These are phyloP conservation scores for Rhynchotus rufescens DNA, from an alignment of 2,797 vertebrate species.

Conservation along the genomic window DNA sequence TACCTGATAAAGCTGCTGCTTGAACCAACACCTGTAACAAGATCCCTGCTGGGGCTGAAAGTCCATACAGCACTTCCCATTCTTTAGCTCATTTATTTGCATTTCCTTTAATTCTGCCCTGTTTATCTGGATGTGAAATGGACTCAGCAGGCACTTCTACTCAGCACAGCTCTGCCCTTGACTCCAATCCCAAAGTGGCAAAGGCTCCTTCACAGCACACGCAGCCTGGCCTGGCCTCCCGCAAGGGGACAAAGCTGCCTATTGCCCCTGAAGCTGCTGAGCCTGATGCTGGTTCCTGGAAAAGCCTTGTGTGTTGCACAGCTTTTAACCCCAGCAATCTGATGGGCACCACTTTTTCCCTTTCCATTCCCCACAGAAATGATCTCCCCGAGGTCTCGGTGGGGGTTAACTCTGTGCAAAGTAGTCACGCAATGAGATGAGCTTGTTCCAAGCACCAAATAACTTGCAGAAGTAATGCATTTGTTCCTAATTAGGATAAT, in stretches of 20 bases:
- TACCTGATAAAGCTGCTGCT: not conserved
- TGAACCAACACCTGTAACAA: not conserved
- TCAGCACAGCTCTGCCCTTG: not conserved
- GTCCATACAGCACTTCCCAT: no score
- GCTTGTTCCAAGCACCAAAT: conserved; percentile 62
- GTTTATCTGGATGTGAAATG: not conserved
- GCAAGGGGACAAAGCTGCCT: not conserved
- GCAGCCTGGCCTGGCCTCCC: not conserved
- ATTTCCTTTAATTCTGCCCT: no score
- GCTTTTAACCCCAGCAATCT: conserved; percentile 9
- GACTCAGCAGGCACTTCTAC: not conserved
- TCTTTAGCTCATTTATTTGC: no score
- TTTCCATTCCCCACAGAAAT: not conserved
- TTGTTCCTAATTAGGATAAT: conserved; percentile 76
- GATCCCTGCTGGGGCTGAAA: no score
- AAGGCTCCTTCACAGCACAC: not conserved
- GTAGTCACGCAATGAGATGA: conserved; percentile 40
- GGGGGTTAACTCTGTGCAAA: conserved; percentile 56
- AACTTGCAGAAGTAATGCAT: conserved; percentile 70
- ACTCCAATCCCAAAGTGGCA: not conserved
- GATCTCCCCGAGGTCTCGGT: not conserved
- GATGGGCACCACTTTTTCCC: conserved; percentile 12
- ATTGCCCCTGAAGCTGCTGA: not conserved
- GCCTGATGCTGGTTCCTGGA: not conserved
- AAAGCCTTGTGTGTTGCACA: fast-evolving